These are phyloP conservation scores for Oryzias woworae DNA, from an alignment of 2,113 vertebrate species.

Conservation along the genomic window DNA sequence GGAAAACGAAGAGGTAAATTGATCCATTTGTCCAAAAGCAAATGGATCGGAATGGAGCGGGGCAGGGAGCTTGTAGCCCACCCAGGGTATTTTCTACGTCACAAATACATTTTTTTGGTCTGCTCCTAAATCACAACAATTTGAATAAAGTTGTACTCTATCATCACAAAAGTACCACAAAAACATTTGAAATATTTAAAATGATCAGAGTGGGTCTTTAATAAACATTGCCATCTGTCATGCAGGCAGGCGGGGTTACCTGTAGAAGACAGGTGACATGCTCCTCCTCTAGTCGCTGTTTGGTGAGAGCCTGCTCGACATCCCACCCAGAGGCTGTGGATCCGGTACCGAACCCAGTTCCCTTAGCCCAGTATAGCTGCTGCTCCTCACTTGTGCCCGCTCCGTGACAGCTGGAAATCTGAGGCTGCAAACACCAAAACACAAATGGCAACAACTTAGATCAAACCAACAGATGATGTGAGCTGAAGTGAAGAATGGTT, in stretches of 20 bases:
- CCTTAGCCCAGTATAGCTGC: conserved; percentile 98
- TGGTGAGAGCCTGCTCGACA: conserved; percentile 97
- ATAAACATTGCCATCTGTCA: too few species aligned
- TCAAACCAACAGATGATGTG: too few species aligned
- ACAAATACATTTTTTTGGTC: too few species aligned
- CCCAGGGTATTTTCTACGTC: too few species aligned
- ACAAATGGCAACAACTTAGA: not conserved
- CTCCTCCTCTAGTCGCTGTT: conserved; percentile 97
- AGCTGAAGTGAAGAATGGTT: too few species aligned
- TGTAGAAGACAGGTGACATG: conserved; percentile 97
- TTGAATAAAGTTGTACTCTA: too few species aligned
- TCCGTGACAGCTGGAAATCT: conserved; percentile 88
- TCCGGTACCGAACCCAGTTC: conserved; percentile 96
- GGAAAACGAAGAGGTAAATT: too few species aligned
- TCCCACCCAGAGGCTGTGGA: conserved; percentile 99
- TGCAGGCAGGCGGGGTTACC: conserved; percentile 48
- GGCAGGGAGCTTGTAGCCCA: too few species aligned
- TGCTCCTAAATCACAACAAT: too few species aligned
- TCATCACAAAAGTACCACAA: not conserved
- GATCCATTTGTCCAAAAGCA: too few species aligned
- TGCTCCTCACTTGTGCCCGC: conserved; percentile 91
- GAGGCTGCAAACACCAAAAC: conserved; percentile 75
- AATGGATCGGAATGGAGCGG: too few species aligned
- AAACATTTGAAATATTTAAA: not conserved
- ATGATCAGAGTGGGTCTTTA: too few species aligned